Evolutionary conservation across 2,113 vertebrate genomes (phyloP).

Genomic region (Ceyx melanurus): DNA sequence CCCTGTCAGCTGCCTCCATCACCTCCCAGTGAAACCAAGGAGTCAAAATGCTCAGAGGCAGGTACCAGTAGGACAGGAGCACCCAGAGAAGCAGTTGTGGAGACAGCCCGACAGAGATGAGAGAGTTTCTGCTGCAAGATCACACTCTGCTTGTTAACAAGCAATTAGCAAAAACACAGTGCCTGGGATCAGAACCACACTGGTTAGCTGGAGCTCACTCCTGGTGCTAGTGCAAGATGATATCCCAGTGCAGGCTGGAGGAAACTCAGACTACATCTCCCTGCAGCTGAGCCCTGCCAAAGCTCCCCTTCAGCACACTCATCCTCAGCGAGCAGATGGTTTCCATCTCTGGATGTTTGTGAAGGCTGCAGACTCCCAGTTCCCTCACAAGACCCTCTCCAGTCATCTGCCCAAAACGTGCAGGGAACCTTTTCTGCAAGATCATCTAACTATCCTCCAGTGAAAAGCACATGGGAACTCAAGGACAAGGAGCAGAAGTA

Average conservation of each 20-base stretch:
- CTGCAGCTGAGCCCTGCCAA: background rate
- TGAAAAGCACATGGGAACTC: background rate
- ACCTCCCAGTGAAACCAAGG: background rate
- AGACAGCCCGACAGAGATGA: background rate
- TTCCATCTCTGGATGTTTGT: background rate
- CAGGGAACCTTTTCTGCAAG: background rate
- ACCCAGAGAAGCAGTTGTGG: background rate
- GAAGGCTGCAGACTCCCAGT: constrained; percentile 2
- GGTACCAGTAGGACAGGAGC: background rate
- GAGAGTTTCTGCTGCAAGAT: background rate
- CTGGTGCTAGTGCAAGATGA: background rate
- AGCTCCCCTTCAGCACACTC: background rate
- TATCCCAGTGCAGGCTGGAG: background rate
- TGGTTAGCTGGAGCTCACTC: background rate
- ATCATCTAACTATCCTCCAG: background rate
- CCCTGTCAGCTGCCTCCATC: background rate
- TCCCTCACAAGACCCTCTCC: background rate
- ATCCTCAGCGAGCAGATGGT: constrained; percentile 17
- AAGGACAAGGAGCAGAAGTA: background rate
- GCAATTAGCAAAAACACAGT: background rate
- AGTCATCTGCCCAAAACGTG: background rate
- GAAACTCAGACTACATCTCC: background rate
- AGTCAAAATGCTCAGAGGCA: background rate
- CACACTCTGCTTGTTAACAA: background rate
- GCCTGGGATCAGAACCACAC: background rate